phyloP scores from a whole-genome alignment of 2,797 vertebrate species.

The Hippoglossus hippoglossus region DNA sequence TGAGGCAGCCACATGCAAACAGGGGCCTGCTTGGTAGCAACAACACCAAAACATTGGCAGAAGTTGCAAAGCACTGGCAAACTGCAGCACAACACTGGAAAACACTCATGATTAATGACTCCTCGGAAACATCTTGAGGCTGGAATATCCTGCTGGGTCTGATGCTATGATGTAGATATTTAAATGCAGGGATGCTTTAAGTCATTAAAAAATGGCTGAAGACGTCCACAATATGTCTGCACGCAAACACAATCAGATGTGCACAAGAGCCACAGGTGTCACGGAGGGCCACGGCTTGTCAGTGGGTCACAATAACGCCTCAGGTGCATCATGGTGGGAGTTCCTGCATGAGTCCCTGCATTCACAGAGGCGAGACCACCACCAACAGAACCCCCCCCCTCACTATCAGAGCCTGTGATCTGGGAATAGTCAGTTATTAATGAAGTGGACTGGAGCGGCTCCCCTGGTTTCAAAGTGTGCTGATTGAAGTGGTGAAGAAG shows the following conservation, averaged over 20 bases:
- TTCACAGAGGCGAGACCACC: conserved; percentile 33
- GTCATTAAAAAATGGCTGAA: neutral
- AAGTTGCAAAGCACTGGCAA: conserved; percentile 50
- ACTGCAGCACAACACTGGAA: conserved; percentile 64
- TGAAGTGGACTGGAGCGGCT: conserved; percentile 74
- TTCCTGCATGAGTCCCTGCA: conserved; percentile 72
- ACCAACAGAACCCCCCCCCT: conserved; percentile 43
- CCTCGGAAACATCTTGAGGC: conserved; percentile 40
- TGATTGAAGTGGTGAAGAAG: conserved; percentile 75
- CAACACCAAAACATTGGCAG: conserved; percentile 73
- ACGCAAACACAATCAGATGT: conserved; percentile 35
- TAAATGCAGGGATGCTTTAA: neutral
- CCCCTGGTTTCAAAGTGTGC: conserved; percentile 68
- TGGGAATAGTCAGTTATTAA: conserved; percentile 77
- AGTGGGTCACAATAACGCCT: conserved; percentile 39
- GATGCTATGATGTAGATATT: conserved; percentile 14
- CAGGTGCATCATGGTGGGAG: conserved; percentile 78
- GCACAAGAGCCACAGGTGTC: conserved; percentile 75
- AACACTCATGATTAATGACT: conserved; percentile 57
- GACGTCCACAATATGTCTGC: neutral
- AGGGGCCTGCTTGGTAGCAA: conserved; percentile 53
- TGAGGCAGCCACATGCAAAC: conserved; percentile 64
- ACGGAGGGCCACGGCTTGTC: conserved; percentile 21
- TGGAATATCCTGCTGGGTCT: conserved; percentile 44
- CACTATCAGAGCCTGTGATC: conserved; percentile 68